Percentiles rank a stretch among this genome's conserved stretches.
Conservation (phyloP, 2,888 invertebrate species). For the Panzeria rudis region DNA sequence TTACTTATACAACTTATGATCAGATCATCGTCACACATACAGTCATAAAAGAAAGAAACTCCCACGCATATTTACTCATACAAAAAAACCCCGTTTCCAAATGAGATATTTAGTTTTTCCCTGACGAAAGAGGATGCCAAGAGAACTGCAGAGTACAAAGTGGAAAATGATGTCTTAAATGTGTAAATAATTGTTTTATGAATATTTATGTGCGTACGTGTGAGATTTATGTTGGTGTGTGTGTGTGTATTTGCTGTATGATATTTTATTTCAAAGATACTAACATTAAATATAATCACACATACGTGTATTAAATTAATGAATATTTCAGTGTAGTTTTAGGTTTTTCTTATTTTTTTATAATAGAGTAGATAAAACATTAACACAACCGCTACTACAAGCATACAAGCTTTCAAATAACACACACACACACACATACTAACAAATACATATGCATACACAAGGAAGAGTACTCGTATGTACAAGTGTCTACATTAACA, state of each 20-base stretch:
- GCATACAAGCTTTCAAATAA: background rate
- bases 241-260: background rate
- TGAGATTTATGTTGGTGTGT: background rate
- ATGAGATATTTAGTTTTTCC: constrained; percentile 28
- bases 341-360: background rate
- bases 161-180: constrained; percentile 49
- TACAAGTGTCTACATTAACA: constrained; percentile 45
- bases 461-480: background rate
- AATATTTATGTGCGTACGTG: background rate
- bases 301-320: constrained; percentile 51
- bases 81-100: background rate
- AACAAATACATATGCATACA: background rate
- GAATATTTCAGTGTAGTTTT: constrained; percentile 38
- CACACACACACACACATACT: background rate
- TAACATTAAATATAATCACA: constrained; percentile 24
- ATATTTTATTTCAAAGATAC: constrained; percentile 6
- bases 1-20: background rate
- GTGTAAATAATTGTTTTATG: constrained; percentile 49
- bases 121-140: background rate
- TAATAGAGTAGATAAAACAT: constrained; percentile 15
- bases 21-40: background rate
- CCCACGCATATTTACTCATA: background rate
- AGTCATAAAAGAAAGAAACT: background rate
- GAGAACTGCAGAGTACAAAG: background rate
- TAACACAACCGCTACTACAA: constrained; percentile 18